Base-by-base conservation (phyloP, 2,888 invertebrate species). In the Sminthurinus aureus region DNA sequence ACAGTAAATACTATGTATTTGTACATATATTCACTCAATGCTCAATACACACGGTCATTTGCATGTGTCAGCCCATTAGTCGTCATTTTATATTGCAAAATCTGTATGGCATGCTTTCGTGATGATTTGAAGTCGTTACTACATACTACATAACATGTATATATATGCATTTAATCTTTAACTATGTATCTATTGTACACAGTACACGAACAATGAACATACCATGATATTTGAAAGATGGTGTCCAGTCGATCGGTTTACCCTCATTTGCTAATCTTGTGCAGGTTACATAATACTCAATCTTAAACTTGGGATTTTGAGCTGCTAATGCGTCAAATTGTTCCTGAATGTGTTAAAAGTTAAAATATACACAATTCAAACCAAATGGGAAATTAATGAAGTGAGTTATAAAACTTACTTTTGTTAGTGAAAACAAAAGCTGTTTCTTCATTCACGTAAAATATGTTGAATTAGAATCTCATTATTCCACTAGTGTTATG, bases 211-310 rank as follows among this genome's bases (percentile, higher is more conserved):
- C 38, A 4, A 38, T 4, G 6, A 38, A 38, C 38, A 38, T 58
- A 58, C 58, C 58, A 2, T 58, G 58, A 58, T 58, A 58, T 18
- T 58, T 18, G 18, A 58, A 58, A 58, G 58, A 58, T 58, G 13
- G 2, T 58, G 13, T 11, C 58, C 13, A 58, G 13, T 58, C 58
- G 2, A 58, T 13, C 13, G 58, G 69, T 12, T 20, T 24, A 3
- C 12, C 18, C 24, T 24, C 69, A n/a, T 3, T n/a, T n/a, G 69
- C 20, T 12, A 69, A 20, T 69, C 22, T 20, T n/a, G 50, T 22
- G 0, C 69, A 58, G 38, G 85, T 85, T 22, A 84, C 67, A 22
- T 76, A 86, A 52, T 79, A 86, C 74, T 77, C 22, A 0, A n/a
- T 71, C 3, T 78, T 50, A 50, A 85, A 84, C 13, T 81, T 76